Base-by-base conservation (phyloP, 2,113 vertebrate species). In the Atrichornis clamosus region DNA sequence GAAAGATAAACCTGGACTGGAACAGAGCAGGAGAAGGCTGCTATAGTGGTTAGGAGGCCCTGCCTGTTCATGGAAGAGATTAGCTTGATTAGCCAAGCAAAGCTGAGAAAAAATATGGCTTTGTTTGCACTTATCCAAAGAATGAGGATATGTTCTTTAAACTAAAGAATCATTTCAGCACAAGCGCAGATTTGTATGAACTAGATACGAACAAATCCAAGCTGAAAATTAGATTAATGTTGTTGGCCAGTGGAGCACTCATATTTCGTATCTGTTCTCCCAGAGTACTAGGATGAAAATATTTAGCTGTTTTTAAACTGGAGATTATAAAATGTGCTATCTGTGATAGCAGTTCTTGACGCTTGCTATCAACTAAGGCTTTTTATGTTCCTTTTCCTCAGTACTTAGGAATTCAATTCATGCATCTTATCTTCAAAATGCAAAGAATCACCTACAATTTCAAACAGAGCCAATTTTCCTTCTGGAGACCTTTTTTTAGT, bases 181-280 rank as follows among this genome's bases (percentile, higher is more conserved):
- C 32, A 80, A 73, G 42, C 27, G 10, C 27, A 74, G 18, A 41
- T 62, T 52, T 63, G 3, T 92, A 62, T 73, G 78, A 90, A 86
- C 37, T 37, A 60, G 5, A 58, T 60, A 37, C 41, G n/a, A 69
- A 69, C 60, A 88, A 76, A 88, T 89, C 41, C 53, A 80, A 67
- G 49, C 67, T 89, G 72, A 80, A 96, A 93, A 88, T 95, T 83
- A 92, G 32, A 59, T 90, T 93, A 70, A 70, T 39, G 15, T 50
- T 90, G 33, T 74, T 90, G 39, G 77, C 59, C 55, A 94, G 7
- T 35, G 42, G 19, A 94, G 75, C 85, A 93, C 60, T 88, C 49
- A 33, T 37, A 42, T 83, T 93, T 95, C 94, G 92, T 58, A 90
- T 80, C 46, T 77, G 9, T 35, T 83, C 30, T 88, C 50, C 16